These are phyloP conservation scores for Apoda limacodes DNA, from an alignment of 2,888 invertebrate species.

Conservation along the genomic window DNA sequence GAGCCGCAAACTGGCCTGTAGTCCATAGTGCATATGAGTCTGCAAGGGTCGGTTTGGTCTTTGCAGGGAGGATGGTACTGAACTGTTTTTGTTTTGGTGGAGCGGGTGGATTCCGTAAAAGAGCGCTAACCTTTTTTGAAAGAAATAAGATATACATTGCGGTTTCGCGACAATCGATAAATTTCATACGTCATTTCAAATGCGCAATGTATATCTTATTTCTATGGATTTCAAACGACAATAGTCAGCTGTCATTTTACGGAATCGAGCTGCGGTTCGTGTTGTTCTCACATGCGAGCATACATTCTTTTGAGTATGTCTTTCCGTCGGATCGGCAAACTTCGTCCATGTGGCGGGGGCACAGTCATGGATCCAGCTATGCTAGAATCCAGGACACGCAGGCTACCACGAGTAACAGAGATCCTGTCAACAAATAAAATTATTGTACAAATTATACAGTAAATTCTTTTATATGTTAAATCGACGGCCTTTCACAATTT, in stretches of 20 bases:
- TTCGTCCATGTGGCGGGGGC: slow-evolving; percentile 35
- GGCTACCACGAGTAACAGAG: slow-evolving; percentile 25
- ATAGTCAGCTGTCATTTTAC: too few species aligned
- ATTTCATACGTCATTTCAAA: too few species aligned
- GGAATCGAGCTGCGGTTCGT: too few species aligned
- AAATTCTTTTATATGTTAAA: too few species aligned
- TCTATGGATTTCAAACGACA: too few species aligned
- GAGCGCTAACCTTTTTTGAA: too few species aligned
- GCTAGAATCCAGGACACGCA: slow-evolving; percentile 21
- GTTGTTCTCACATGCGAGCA: slow-evolving; percentile 60
- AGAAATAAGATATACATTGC: too few species aligned
- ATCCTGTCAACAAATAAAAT: slow-evolving; percentile 23
- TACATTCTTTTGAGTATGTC: slow-evolving; percentile 76
- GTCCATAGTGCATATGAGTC: slow-evolving; percentile 17
- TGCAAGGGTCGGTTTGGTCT: slow-evolving; percentile 3
- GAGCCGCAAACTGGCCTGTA: slow-evolving; percentile 24
- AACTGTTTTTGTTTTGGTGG: slow-evolving; percentile 15
- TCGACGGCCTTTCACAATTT: too few species aligned
- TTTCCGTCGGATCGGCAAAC: slow-evolving; percentile 81
- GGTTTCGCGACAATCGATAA: too few species aligned
- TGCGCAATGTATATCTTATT: too few species aligned
- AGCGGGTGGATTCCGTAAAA: too few species aligned
- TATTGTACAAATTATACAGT: slow-evolving; percentile 5
- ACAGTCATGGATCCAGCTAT: slow-evolving; percentile 33
- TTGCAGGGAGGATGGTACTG: slow-evolving; percentile 18